A percentile compares a stretch with the other conserved stretches of the same genome.
Conservation (phyloP, 2,113 vertebrate species). For the Cephalopholis sonnerati region DNA sequence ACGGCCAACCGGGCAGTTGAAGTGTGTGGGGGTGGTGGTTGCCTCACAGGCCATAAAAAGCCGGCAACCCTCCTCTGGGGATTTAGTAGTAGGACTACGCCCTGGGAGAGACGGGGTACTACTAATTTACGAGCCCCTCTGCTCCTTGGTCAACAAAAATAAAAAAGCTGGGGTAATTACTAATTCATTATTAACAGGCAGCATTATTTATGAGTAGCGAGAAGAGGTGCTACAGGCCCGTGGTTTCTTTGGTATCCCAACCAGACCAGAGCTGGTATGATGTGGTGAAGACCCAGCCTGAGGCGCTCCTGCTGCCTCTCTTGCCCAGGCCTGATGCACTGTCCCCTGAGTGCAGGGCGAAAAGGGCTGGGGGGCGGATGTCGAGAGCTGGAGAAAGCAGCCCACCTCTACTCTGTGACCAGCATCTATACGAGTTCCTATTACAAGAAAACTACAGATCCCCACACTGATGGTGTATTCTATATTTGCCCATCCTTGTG, state of each 20-base stretch:
- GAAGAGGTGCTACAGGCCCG: conserved; percentile 71
- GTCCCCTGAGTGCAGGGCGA: conserved; percentile 75
- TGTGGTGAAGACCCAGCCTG: conserved; percentile 81
- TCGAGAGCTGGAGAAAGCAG: conserved; percentile 46
- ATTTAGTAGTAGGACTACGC: conserved; percentile 52
- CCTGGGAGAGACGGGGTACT: conserved; percentile 57
- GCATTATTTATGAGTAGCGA: conserved; percentile 86
- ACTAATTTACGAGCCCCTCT: conserved; percentile 79
- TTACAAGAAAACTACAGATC: conserved; percentile 26
- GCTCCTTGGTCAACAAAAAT: conserved; percentile 82
- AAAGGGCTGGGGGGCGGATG: conserved; percentile 61
- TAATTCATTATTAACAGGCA: conserved; percentile 86
- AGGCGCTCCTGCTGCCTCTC: conserved; percentile 79
- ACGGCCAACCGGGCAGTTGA: conserved; percentile 6
- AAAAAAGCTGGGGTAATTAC: conserved; percentile 84
- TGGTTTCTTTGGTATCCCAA: conserved; percentile 76
- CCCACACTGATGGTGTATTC: conserved; percentile 6
- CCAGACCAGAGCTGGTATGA: conserved; percentile 76
- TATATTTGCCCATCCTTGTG: neutral
- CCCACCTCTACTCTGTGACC: conserved; percentile 66
- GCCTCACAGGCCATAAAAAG: conserved; percentile 70
- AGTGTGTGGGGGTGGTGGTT: conserved; percentile 38
- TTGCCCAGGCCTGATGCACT: conserved; percentile 65
- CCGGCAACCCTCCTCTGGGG: conserved; percentile 54
- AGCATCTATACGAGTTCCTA: conserved; percentile 62